Evolutionary conservation across 2,888 invertebrate species (phyloP), one percentile per base, ranked within the genome.

Genomic region (Gryllus longicercus): DNA sequence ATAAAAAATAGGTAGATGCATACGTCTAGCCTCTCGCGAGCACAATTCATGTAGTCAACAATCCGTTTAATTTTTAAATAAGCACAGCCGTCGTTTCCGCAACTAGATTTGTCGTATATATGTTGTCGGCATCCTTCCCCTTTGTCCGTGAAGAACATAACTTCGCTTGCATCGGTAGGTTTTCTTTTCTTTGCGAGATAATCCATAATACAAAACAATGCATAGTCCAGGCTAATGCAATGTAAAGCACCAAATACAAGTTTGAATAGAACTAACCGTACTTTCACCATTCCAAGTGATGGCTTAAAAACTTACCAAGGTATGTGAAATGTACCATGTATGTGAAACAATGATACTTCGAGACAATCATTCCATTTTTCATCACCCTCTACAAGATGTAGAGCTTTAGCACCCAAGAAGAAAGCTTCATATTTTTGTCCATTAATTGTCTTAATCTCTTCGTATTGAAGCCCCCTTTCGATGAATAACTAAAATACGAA

Each of bases 1-100:
- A 21, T 21, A 21, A 1, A 21, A 21, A 21, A 21, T 21, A 92
- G 88, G 85, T 92, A 94, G 85, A 94, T 90, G 85, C 94, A 94
- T 11, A 95, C 86, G 84, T 93, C 93, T 74, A 95, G 84, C 14
- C 89, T 89, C 14, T 87, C 83, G 80, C 86, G 86, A 1, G 92
- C 90, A n/a, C 86, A 82, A 25, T 85, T 82, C 74, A 89, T 83
- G 81, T 85, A 85, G 8, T 81, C 11, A 18, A 85, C 79, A 18
- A 89, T 79, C 82, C 84, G 84, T 49, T 87, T 87, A 14, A 63
- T 63, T 5, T 63, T 63, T 63, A 14, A 63, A 63, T 63, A 63
- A 63, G 63, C 63, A n/a, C 63, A 63, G n/a, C 63, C 63, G 14
- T 63, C 63, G 11, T 63, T 63, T 14, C n/a, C 63, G 8, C 63